Evolutionary conservation across 2,113 vertebrate species (phyloP).

Genomic region (Rutilus rutilus): DNA sequence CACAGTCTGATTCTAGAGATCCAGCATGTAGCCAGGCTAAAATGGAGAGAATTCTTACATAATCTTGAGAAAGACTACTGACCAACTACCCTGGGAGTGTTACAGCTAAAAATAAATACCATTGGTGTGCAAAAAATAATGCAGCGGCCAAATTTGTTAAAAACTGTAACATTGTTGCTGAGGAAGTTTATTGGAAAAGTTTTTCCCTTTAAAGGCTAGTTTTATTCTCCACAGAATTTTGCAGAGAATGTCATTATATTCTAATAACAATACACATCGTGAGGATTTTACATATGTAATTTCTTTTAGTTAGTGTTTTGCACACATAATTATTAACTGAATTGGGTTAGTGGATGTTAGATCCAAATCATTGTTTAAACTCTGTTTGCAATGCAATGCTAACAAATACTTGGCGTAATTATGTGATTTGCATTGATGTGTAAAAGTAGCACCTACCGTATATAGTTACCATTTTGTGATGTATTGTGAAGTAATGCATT

Average conservation of each 20-base stretch:
- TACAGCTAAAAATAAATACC: slow-evolving; percentile 36
- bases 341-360: neutral
- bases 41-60: slow-evolving; percentile 15
- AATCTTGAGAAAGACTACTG: slow-evolving; percentile 25
- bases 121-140: slow-evolving; percentile 40
- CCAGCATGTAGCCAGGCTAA: slow-evolving; percentile 2
- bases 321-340: neutral
- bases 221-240: neutral
- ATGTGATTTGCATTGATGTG: neutral
- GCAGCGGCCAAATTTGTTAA: slow-evolving; percentile 14
- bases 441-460: neutral
- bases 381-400: neutral
- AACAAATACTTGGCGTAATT: neutral
- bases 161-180: slow-evolving; percentile 9
- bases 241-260: neutral
- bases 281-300: neutral
- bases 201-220: neutral
- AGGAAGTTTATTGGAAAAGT: slow-evolving; percentile 18
- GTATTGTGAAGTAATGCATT: neutral
- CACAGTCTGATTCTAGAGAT: neutral
- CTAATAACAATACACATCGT: neutral
- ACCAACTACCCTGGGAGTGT: slow-evolving; percentile 19
- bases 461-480: slow-evolving; percentile 2
- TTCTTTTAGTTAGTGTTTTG: neutral
- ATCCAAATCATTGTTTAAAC: neutral